Evolutionary conservation across 2,113 vertebrate species (phyloP).

Genomic region (Sapayoa aenigma): DNA sequence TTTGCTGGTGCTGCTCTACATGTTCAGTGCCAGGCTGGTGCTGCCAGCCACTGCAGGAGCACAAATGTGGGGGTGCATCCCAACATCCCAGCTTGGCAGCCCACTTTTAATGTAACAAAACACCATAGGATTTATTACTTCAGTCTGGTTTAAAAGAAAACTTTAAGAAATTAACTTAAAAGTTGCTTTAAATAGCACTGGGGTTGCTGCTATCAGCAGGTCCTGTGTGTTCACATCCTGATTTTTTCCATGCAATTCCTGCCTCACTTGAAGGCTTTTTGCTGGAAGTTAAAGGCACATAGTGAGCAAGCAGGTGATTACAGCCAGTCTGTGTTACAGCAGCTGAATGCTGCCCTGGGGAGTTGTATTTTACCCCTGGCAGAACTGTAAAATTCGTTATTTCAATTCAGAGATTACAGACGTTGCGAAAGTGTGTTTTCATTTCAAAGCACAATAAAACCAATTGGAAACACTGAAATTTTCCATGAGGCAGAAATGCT

Average conservation of each 20-base stretch:
- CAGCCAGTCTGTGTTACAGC: slow-evolving; percentile 29
- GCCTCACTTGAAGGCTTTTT: not conserved
- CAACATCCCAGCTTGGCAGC: not conserved
- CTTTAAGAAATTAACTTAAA: not conserved
- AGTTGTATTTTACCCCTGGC: slow-evolving; percentile 62
- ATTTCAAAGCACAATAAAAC: slow-evolving; percentile 59
- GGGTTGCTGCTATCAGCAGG: not conserved
- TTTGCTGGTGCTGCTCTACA: not conserved
- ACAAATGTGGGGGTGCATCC: not conserved
- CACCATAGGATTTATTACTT: not conserved
- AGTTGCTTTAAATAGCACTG: not conserved
- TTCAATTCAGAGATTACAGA: slow-evolving; percentile 51
- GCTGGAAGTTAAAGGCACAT: slow-evolving; percentile 1
- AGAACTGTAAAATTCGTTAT: slow-evolving; percentile 61
- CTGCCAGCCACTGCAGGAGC: not conserved
- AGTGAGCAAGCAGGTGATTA: slow-evolving; percentile 46
- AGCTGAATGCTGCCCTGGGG: slow-evolving; percentile 53
- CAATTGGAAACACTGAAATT: slow-evolving; percentile 61
- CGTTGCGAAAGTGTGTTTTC: slow-evolving; percentile 48
- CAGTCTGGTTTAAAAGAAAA: not conserved
- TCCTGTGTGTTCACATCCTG: not conserved
- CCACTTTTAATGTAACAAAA: not conserved
- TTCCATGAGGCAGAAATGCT: slow-evolving; percentile 58
- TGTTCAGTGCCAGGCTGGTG: not conserved
- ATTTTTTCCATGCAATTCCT: not conserved